These are phyloP conservation scores for Anagyrus pseudococci DNA, from an alignment of 2,888 invertebrate species.

Conservation along the genomic window DNA sequence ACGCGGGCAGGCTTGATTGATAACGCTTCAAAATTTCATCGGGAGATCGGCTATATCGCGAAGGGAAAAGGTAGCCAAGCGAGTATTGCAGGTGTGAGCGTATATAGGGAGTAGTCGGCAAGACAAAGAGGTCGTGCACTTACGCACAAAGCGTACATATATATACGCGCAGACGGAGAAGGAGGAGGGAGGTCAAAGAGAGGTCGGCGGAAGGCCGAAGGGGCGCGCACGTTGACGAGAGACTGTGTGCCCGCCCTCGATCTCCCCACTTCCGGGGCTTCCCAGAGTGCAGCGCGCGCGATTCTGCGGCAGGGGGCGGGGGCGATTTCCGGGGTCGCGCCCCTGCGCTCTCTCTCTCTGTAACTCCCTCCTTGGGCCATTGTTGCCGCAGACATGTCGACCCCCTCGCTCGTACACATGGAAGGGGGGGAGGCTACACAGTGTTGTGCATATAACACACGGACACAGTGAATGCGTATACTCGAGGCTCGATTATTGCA, in stretches of 20 bases:
- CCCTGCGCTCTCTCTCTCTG: no score
- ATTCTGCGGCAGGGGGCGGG: slow-evolving; percentile 27
- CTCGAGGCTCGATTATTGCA: not conserved
- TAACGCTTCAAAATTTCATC: no score
- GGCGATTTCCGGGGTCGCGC: slow-evolving; percentile 48
- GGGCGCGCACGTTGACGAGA: slow-evolving; percentile 10
- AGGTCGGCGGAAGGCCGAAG: slow-evolving; percentile 2
- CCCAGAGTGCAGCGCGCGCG: slow-evolving; percentile 19
- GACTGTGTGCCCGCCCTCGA: slow-evolving; percentile 44
- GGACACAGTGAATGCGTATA: not conserved
- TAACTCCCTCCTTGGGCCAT: no score
- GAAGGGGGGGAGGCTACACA: not conserved
- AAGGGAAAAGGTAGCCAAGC: no score
- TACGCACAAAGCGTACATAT: no score
- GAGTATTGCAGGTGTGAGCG: not conserved
- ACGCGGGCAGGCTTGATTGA: no score
- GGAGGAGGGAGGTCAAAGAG: not conserved
- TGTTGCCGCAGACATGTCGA: no score
- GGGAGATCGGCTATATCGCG: no score
- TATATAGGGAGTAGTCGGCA: not conserved
- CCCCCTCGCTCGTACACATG: not conserved
- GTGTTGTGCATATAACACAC: not conserved
- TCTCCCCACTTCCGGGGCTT: slow-evolving; percentile 47
- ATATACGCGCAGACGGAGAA: no score
- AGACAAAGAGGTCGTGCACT: no score